Evolutionary conservation across 2,797 vertebrate species (phyloP).

Genomic region (Eospalax fontanierii): DNA sequence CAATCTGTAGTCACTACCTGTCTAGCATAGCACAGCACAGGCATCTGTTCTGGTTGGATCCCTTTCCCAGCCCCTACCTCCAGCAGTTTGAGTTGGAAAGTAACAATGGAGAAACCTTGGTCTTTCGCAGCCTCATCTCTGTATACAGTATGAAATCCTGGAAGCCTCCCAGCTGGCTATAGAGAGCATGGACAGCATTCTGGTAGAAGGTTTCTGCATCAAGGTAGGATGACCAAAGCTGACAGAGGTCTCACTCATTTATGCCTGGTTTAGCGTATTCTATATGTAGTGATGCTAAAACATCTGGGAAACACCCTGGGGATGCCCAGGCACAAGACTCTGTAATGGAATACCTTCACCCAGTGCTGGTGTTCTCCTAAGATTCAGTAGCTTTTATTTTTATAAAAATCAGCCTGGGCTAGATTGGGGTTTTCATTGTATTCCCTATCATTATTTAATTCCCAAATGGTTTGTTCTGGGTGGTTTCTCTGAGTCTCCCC

Average conservation of each 20-base stretch:
- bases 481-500: not conserved
- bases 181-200: conserved; percentile 88
- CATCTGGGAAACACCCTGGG: not conserved
- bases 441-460: not conserved
- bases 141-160: conserved; percentile 92
- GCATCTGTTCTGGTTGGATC: not conserved
- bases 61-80: not conserved
- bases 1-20: not conserved
- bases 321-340: not conserved
- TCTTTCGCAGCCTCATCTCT: conserved; percentile 91
- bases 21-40: not conserved
- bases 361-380: conserved; percentile 11
- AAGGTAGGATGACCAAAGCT: conserved; percentile 88
- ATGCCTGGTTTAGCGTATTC: not conserved
- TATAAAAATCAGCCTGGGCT: not conserved
- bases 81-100: conserved; percentile 53
- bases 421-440: not conserved
- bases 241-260: not conserved
- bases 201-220: conserved; percentile 89
- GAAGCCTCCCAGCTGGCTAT: conserved; percentile 93
- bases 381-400: not conserved
- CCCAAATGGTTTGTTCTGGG: not conserved
- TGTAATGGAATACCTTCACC: not conserved
- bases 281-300: not conserved
- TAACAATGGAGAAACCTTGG: conserved; percentile 1